Percentiles rank a stretch among this genome's conserved stretches.
These are phyloP conservation scores for Agriopis aurantiaria DNA, from an alignment of 2,888 invertebrate species.

Conservation along the genomic window DNA sequence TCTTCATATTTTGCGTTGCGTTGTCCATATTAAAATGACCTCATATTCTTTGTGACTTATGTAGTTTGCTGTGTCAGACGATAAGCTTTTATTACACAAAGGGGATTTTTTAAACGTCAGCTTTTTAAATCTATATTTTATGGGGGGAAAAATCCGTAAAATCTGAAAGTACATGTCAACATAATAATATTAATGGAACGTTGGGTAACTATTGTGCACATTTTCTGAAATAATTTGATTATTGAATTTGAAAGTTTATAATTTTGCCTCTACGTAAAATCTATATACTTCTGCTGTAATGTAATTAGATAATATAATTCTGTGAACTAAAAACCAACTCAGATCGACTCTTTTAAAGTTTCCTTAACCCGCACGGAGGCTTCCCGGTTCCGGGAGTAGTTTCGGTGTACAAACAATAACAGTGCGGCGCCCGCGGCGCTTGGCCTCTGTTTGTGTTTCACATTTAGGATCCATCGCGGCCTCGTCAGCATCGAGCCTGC, in stretches of 20 bases:
- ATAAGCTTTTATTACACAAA: background rate
- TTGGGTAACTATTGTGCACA: too few species aligned
- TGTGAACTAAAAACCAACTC: constrained; percentile 10
- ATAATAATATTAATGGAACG: too few species aligned
- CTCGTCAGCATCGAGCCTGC: constrained; percentile 59
- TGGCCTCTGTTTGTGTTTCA: constrained; percentile 77
- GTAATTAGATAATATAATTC: background rate
- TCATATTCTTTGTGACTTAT: background rate
- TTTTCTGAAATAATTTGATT: too few species aligned
- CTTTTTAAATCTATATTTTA: too few species aligned
- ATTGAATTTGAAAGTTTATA: too few species aligned
- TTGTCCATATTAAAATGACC: background rate
- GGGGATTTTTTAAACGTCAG: background rate
- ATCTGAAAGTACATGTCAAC: too few species aligned
- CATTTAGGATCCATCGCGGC: constrained; percentile 73
- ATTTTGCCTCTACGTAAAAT: background rate
- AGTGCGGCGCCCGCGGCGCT: constrained; percentile 69
- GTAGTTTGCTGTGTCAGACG: background rate
- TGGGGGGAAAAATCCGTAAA: too few species aligned
- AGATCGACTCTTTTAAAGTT: constrained; percentile 66
- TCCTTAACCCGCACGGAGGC: constrained; percentile 48
- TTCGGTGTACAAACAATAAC: constrained; percentile 82
- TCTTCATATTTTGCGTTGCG: constrained; percentile 6
- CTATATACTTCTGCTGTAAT: background rate
- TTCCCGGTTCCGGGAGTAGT: constrained; percentile 66